These are phyloP conservation scores for Malacoraja senta DNA, from an alignment of 2,797 vertebrate genomes.

Conservation along the genomic window DNA sequence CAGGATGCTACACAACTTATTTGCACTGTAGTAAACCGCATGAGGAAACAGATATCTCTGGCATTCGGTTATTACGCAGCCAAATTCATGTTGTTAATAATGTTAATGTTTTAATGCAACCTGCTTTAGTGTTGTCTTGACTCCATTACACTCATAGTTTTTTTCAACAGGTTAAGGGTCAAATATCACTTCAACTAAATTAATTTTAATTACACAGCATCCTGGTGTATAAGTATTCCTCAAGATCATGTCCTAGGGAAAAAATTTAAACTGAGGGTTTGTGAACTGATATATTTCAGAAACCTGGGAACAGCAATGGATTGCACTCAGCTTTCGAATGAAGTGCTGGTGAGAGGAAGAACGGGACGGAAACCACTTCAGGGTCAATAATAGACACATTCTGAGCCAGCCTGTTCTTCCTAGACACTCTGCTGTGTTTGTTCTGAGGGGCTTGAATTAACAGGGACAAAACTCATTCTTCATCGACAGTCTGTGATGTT, in stretches of 20 bases:
- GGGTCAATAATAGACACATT: slow-evolving; percentile 21
- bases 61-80: neutral
- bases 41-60: neutral
- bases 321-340: neutral
- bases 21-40: neutral
- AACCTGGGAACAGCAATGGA: neutral
- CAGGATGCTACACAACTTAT: neutral
- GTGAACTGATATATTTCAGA: neutral
- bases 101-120: neutral
- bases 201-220: neutral
- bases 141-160: neutral
- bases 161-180: neutral
- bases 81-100: neutral
- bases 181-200: neutral
- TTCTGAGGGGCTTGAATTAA: neutral
- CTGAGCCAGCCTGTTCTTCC: neutral
- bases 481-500: neutral
- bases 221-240: neutral
- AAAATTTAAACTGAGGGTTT: neutral
- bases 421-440: slow-evolving; percentile 10
- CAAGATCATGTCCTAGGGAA: neutral
- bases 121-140: neutral
- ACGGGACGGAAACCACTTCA: neutral
- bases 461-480: neutral
- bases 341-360: neutral